Evolutionary conservation across 2,113 vertebrate species (phyloP).

Genomic region (Uropsilus gracilis): DNA sequence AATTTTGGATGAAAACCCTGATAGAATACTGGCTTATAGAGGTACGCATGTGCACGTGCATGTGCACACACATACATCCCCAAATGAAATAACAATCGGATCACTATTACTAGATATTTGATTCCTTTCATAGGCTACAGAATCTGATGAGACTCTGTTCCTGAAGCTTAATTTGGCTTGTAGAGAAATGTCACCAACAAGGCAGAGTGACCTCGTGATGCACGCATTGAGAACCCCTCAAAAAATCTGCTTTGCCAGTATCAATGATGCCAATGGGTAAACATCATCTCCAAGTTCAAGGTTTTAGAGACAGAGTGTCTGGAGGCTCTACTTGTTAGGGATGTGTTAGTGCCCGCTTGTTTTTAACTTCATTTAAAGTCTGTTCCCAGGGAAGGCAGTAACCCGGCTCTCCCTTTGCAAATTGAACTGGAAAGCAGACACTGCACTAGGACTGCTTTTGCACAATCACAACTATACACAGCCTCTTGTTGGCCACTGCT

Average conservation of each 20-base stretch:
- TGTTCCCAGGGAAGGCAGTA: not conserved
- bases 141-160: not conserved
- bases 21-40: not conserved
- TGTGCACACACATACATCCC: not conserved
- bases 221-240: not conserved
- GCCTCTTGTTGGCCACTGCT: not conserved
- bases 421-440: not conserved
- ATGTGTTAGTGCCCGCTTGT: not conserved
- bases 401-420: not conserved
- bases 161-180: not conserved
- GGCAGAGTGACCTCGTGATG: not conserved
- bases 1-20: not conserved
- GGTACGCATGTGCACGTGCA: not conserved
- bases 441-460: not conserved
- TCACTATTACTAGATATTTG: not conserved
- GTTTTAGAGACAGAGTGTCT: slow-evolving; percentile 18
- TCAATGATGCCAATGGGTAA: not conserved
- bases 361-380: not conserved
- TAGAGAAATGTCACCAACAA: not conserved
- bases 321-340: not conserved
- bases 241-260: not conserved
- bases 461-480: not conserved
- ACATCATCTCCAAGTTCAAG: not conserved
- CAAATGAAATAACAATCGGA: not conserved
- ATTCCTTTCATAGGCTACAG: not conserved